Base-by-base conservation (phyloP, 2,113 vertebrate genomes). In the Grammomys dolichurus region DNA sequence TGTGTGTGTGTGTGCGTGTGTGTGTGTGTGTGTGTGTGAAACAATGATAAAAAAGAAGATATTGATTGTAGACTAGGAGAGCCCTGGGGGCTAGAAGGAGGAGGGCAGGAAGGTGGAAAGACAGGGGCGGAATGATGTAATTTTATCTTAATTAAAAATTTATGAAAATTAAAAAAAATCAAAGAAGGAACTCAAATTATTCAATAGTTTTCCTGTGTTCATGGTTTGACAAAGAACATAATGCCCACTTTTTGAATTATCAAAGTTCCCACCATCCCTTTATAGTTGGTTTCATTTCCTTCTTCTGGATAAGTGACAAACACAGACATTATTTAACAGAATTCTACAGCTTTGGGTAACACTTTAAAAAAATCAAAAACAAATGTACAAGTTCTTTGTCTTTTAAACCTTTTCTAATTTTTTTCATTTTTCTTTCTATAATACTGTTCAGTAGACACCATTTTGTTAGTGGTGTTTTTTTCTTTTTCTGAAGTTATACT, bases 401-500 rank as follows among this genome's bases (percentile, higher is more conserved):
- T n/a, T 56, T n/a, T n/a, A 72, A 46, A 90, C 48, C 24, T 58
- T 72, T 93, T 67, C 40, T 84, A 63, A 58, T 20, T 69, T 86
- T 56, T 4, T 13, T 17, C 6, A 72, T 78, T 78, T 22, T 93
- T 3, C 0, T 72, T 87, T 54, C 20, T 89, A 28, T 77, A 46
- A 72, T 4, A 48, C 26, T 24, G 93, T 93, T 14, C 1, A 63
- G 2, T 13, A 58, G 54, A 87, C 20, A 1, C 3, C 58, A 3
- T 85, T 80, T 58, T 46, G 56, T 82, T 82, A 0, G 26, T 60
- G 31, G 22, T 54, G 16, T n/a, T 82, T 28, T 22, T 96, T 43
- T 84, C 1, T 84, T 63, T n/a, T 82, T 24, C 28, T 96, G 78
- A 93, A 89, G 63, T 60, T 82, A 24, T 77, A 24, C 33, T 89